Percentiles rank a stretch among this genome's conserved stretches.
phyloP scores from a whole-genome alignment of 2,888 invertebrate genomes.

The Mesorhabditis sp. region DNA sequence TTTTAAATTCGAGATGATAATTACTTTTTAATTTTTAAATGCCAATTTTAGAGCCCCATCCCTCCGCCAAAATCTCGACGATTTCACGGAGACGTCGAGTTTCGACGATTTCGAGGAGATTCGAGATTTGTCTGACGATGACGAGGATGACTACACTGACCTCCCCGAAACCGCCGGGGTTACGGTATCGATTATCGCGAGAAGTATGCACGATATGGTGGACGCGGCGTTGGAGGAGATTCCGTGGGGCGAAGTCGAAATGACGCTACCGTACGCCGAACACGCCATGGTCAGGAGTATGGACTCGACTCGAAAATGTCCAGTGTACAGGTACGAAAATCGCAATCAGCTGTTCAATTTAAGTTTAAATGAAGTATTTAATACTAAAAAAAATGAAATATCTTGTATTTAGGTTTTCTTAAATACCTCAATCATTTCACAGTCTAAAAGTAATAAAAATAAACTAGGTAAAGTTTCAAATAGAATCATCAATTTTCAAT shows the following conservation, averaged over 20 bases:
- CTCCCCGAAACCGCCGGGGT: slow-evolving; percentile 31
- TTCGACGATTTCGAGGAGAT: slow-evolving; percentile 20
- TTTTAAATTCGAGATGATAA: too few relatives aligned
- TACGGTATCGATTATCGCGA: slow-evolving; percentile 50
- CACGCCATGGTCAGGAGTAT: background rate
- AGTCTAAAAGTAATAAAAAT: too few relatives aligned
- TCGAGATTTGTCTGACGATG: slow-evolving; percentile 11
- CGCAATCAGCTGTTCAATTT: too few relatives aligned
- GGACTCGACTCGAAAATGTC: slow-evolving; percentile 9
- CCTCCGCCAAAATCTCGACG: slow-evolving; percentile 6
- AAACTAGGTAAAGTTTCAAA: too few relatives aligned
- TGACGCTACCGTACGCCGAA: slow-evolving; percentile 36
- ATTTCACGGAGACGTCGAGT: slow-evolving; percentile 17
- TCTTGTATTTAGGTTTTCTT: too few relatives aligned
- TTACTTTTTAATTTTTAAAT: too few relatives aligned
- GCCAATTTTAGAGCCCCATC: background rate
- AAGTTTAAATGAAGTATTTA: too few relatives aligned
- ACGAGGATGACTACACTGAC: slow-evolving; percentile 13
- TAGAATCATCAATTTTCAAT: too few relatives aligned
- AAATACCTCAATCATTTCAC: too few relatives aligned
- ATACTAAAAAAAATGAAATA: too few relatives aligned
- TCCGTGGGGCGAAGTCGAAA: slow-evolving; percentile 52
- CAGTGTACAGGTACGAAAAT: background rate
- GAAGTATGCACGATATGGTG: slow-evolving; percentile 47
- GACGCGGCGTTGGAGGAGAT: slow-evolving; percentile 52